Conservation (phyloP, 2,888 invertebrate genomes). For the Monochamus alternatus region DNA sequence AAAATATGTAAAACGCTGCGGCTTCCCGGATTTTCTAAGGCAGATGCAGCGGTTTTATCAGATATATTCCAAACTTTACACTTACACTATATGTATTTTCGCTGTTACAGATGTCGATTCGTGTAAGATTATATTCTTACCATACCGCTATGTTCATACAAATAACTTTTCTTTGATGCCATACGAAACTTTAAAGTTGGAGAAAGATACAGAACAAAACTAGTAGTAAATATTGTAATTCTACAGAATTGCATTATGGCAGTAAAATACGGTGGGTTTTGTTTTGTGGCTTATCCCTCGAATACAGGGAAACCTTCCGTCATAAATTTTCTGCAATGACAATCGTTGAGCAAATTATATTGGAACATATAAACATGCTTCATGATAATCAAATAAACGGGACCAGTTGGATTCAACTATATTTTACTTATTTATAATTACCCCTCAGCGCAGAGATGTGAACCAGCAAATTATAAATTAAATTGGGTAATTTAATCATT, state of each 20-base stretch:
- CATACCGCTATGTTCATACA: not conserved
- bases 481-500: too few species aligned
- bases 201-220: slow-evolving; percentile 35
- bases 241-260: slow-evolving; percentile 37
- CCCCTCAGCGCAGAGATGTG: too few species aligned
- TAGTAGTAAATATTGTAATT: slow-evolving; percentile 44
- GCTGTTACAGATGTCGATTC: not conserved
- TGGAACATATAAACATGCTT: slow-evolving; percentile 16
- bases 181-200: slow-evolving; percentile 20
- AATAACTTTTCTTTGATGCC: slow-evolving; percentile 27
- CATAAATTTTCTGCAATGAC: slow-evolving; percentile 31
- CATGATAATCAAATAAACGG: slow-evolving; percentile 16
- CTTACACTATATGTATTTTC: slow-evolving; percentile 5
- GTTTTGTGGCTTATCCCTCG: slow-evolving; percentile 32
- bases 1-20: too few species aligned
- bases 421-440: slow-evolving; percentile 11
- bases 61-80: slow-evolving; percentile 7
- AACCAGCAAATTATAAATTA: too few species aligned
- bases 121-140: slow-evolving; percentile 9
- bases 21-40: too few species aligned
- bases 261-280: slow-evolving; percentile 36
- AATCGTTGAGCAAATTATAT: slow-evolving; percentile 23
- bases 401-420: slow-evolving; percentile 3
- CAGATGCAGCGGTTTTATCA: not conserved
- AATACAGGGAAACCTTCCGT: slow-evolving; percentile 31